A percentile compares a stretch with the other conserved stretches of the same genome.
phyloP scores from a whole-genome alignment of 1,140 invertebrate species.

The Potamilus streckersoni region DNA sequence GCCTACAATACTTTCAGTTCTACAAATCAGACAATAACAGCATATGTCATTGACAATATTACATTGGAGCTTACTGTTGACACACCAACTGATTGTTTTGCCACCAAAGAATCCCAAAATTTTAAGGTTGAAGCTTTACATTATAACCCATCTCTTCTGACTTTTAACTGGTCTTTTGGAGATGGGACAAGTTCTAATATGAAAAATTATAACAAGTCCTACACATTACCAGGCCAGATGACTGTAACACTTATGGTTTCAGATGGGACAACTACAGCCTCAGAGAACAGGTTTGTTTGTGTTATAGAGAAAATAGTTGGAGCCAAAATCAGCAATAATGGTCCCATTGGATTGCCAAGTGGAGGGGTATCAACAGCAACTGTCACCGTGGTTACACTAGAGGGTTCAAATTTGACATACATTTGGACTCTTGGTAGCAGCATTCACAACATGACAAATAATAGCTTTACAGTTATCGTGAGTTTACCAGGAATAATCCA shows the following conservation, averaged over 20 bases:
- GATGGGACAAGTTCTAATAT: slow-evolving; percentile 2
- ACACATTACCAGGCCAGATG: slow-evolving; percentile 20
- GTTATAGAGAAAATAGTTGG: slow-evolving; percentile 17
- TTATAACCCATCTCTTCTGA: slow-evolving; percentile 12
- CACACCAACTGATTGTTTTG: slow-evolving; percentile 3
- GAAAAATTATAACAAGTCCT: slow-evolving; percentile 6
- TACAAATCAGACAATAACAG: slow-evolving; percentile 3
- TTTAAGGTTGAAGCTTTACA: slow-evolving; percentile 23
- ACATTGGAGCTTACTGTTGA: slow-evolving; percentile 18
- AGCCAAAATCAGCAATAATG: neutral
- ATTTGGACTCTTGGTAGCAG: slow-evolving; percentile 8
- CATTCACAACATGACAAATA: neutral
- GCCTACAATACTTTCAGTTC: slow-evolving; percentile 31
- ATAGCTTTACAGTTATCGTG: slow-evolving; percentile 1
- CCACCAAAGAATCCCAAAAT: slow-evolving; percentile 1
- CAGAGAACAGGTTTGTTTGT: slow-evolving; percentile 2
- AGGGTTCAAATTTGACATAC: slow-evolving; percentile 4
- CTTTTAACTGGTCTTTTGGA: slow-evolving; percentile 33
- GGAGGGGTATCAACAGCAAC: neutral
- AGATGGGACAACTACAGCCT: neutral
- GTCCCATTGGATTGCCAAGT: slow-evolving; percentile 9
- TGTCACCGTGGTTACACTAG: slow-evolving; percentile 1
- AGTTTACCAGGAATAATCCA: slow-evolving; percentile 7
- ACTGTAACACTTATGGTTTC: slow-evolving; percentile 22
- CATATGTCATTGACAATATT: slow-evolving; percentile 28